phyloP scores from a whole-genome alignment of 2,888 invertebrate species.

The Cryptus viduatorius region DNA sequence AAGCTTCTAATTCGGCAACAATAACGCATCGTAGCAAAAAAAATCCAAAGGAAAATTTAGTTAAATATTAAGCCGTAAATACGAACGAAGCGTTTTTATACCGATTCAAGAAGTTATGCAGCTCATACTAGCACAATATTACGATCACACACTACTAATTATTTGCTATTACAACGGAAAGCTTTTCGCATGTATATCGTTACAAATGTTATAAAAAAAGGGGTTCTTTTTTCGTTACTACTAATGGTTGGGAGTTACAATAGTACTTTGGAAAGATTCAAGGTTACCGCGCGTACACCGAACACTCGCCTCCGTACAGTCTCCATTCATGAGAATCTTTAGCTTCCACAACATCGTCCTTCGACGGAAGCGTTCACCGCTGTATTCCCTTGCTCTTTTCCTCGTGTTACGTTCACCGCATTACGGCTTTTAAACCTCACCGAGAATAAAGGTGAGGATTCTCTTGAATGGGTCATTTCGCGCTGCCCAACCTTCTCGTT shows the following conservation, averaged over 20 bases:
- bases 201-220: conserved; percentile 12
- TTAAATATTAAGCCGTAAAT: background rate
- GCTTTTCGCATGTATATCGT: background rate
- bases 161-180: background rate
- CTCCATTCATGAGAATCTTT: conserved; percentile 60
- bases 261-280: conserved; percentile 24
- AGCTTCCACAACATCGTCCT: conserved; percentile 50
- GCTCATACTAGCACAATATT: background rate
- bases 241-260: conserved; percentile 1
- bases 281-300: conserved; percentile 28
- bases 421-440: background rate
- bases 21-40: too few relatives aligned
- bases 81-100: background rate
- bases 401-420: background rate
- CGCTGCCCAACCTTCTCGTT: conserved; percentile 6
- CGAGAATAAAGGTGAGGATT: conserved; percentile 19
- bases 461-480: background rate
- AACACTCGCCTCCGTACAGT: conserved; percentile 36
- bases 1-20: too few relatives aligned
- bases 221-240: background rate
- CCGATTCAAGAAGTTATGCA: background rate
- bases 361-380: conserved; percentile 57
- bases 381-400: conserved; percentile 7
- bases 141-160: background rate
- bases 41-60: too few relatives aligned